Conservation (phyloP, 2,113 vertebrate species). For the Sceloporus tristichus region DNA sequence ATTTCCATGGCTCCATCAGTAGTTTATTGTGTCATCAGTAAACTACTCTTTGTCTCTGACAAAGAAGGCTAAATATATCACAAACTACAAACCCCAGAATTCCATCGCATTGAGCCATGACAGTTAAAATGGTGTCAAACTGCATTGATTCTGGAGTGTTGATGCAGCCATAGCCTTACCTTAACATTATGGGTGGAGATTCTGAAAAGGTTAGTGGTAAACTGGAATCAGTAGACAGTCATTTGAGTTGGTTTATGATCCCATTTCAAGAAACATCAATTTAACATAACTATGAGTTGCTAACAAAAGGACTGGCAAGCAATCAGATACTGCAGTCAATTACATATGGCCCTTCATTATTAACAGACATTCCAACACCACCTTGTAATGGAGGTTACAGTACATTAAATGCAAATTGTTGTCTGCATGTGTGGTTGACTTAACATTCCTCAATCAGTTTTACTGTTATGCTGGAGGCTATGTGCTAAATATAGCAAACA, state of each 20-base stretch:
- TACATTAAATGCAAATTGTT: slow-evolving; percentile 38
- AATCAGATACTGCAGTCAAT: slow-evolving; percentile 36
- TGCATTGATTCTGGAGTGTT: too few relatives aligned
- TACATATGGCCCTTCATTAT: slow-evolving; percentile 35
- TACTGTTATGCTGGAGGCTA: neutral
- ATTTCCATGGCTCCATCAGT: too few relatives aligned
- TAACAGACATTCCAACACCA: slow-evolving; percentile 28
- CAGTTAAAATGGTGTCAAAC: too few relatives aligned
- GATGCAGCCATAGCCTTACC: too few relatives aligned
- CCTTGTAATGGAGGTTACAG: slow-evolving; percentile 19
- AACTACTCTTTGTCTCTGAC: too few relatives aligned
- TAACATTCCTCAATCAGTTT: slow-evolving; percentile 35
- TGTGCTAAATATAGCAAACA: slow-evolving; percentile 19
- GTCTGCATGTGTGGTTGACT: slow-evolving; percentile 19
- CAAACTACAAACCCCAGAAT: too few relatives aligned
- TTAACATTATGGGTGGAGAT: neutral
- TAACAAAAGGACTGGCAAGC: slow-evolving; percentile 52
- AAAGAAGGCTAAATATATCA: too few relatives aligned
- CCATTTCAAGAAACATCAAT: slow-evolving; percentile 34
- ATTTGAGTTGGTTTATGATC: slow-evolving; percentile 13
- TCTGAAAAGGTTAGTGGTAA: neutral
- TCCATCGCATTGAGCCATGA: too few relatives aligned
- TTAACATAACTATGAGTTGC: slow-evolving; percentile 34
- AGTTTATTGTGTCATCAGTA: too few relatives aligned
- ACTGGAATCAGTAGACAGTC: neutral